phyloP scores from a whole-genome alignment of 2,888 invertebrate genomes.

The Ochropacha duplaris region DNA sequence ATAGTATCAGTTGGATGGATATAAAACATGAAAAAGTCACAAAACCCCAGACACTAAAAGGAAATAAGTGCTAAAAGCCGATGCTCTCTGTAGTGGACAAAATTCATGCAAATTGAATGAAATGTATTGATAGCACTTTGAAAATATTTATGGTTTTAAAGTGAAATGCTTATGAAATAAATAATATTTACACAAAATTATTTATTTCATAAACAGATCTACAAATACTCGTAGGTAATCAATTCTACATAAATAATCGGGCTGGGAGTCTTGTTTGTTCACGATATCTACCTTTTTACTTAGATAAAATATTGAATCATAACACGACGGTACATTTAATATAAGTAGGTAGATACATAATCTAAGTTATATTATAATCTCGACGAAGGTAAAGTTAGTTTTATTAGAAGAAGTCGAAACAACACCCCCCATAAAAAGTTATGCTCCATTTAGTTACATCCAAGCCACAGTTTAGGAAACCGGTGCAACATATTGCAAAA shows the following conservation, averaged over 20 bases:
- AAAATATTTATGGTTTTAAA: conserved; percentile 61
- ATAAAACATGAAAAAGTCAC: conserved; percentile 28
- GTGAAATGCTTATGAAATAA: conserved; percentile 40
- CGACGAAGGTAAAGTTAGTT: conserved; percentile 36
- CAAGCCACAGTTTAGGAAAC: conserved; percentile 68
- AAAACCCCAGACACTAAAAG: conserved; percentile 57
- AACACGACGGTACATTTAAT: not conserved
- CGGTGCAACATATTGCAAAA: conserved; percentile 75
- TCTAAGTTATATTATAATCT: conserved; percentile 1
- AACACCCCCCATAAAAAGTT: conserved; percentile 73
- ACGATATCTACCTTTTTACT: not conserved
- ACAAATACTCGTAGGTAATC: not conserved
- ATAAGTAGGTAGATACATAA: not conserved
- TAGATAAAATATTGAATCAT: not conserved
- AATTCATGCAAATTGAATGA: conserved; percentile 71
- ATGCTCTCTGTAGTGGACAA: conserved; percentile 58
- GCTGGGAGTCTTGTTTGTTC: not conserved
- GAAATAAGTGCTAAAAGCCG: conserved; percentile 59
- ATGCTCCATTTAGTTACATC: conserved; percentile 69
- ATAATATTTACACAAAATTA: conserved; percentile 17
- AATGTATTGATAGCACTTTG: conserved; percentile 68
- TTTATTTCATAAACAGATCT: conserved; percentile 13
- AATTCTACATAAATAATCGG: not conserved
- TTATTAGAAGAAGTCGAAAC: conserved; percentile 56
- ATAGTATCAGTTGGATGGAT: not conserved